Base-by-base conservation (phyloP, 2,888 invertebrate species). In the Rhingia campestris region DNA sequence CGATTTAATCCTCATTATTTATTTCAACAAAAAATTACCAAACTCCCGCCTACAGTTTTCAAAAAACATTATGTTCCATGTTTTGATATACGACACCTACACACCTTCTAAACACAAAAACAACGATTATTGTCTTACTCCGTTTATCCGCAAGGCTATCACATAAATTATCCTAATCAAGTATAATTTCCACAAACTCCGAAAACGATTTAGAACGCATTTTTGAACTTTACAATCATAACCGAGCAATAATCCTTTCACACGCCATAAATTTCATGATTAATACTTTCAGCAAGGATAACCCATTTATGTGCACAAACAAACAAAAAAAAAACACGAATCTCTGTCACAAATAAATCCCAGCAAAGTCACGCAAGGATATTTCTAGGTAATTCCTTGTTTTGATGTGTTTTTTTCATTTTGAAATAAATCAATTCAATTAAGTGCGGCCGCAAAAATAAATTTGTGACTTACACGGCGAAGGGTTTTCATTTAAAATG, bases 201-300 rank as follows among this genome's bases (percentile, higher is more conserved):
- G 22, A 35, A 80, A 84, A 84, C 80, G 61, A 84, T 84, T 75
- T 67, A 74, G 74, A 80, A 66, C 63, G 77, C 64, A 39, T 80
- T 84, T 84, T 66, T 80, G 70, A 80, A 80, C 84, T 84, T 80
- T 79, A 84, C 66, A 84, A 84, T 84, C 80, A 69, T 75, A 75
- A 74, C 84, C 74, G 56, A 75, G 70, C 80, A 70, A 80, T 84
- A 84, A 84, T 84, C 84, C 84, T 80, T 80, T 80, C 66, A 80
- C 84, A 80, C 80, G 74, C 80, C 84, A 84, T 84, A 84, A 84
- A 84, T 80, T 80, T 53, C 41, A 80, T 80, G 84, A 79, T 75
- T 82, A 75, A 74, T 63, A 12, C 53, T 41, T 53, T 66, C 51
- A 56, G 47, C 61, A 59, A 32, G 35, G 63, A 35, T 67, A 73